phyloP scores from a whole-genome alignment of 2,888 invertebrate genomes.

The Coremacera marginata region DNA sequence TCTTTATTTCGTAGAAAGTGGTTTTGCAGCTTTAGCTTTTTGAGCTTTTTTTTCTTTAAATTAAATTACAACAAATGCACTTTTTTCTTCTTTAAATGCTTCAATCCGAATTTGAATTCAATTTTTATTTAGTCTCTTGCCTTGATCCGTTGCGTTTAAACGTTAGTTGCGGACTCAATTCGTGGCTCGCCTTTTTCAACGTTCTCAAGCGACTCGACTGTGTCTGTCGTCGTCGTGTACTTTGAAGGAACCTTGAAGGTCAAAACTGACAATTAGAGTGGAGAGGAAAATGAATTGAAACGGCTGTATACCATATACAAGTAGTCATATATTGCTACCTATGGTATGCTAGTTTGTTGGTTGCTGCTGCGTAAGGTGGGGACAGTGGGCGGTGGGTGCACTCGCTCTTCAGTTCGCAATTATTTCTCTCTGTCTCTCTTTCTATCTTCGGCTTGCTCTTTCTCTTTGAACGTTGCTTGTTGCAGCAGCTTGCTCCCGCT shows the following conservation, averaged over 20 bases:
- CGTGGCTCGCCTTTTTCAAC: conserved; percentile 46
- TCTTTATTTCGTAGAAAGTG: neutral
- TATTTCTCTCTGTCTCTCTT: neutral
- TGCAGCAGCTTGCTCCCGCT: neutral
- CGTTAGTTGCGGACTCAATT: conserved; percentile 63
- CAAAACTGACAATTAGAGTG: conserved; percentile 66
- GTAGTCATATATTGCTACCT: conserved; percentile 29
- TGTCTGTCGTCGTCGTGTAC: conserved; percentile 50
- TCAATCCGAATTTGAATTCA: neutral
- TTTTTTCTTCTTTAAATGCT: conserved; percentile 13
- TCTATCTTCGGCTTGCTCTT: neutral
- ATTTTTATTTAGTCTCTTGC: conserved; percentile 12
- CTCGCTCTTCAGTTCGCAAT: neutral
- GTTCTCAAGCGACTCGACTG: conserved; percentile 47
- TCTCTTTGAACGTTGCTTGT: neutral
- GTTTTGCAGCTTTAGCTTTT: conserved; percentile 26
- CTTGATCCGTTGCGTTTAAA: conserved; percentile 59
- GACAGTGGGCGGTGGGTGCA: conserved; percentile 30
- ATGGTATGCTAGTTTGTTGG: conserved; percentile 28
- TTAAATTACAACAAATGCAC: conserved; percentile 16
- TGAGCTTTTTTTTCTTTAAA: conserved; percentile 10
- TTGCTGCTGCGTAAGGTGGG: conserved; percentile 16
- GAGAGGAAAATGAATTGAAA: conserved; percentile 27
- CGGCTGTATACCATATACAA: conserved; percentile 33
- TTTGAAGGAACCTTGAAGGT: conserved; percentile 69